Evolutionary conservation across 2,797 vertebrate genomes (phyloP).

Genomic region (Muraenolepis orangiensis): DNA sequence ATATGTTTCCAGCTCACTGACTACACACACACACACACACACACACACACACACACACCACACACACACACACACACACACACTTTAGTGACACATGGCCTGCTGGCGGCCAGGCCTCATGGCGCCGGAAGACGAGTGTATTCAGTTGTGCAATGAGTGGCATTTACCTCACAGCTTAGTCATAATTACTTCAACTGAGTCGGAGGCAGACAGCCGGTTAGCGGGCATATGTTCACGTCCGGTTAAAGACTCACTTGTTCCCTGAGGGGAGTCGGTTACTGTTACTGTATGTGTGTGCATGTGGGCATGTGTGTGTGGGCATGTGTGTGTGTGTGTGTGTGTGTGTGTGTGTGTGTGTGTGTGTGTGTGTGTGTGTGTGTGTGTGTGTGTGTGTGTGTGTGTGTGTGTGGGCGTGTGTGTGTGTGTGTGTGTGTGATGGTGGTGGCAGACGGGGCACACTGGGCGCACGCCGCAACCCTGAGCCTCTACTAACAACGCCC

Average conservation of each 20-base stretch:
- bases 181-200: constrained; percentile 64
- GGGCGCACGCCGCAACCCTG: constrained; percentile 35
- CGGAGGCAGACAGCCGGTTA: constrained; percentile 54
- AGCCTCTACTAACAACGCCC: constrained; percentile 56
- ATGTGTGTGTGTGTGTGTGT: constrained; percentile 55
- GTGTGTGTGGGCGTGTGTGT: constrained; percentile 36
- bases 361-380: constrained; percentile 49
- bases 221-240: constrained; percentile 64
- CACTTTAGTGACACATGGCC: not conserved
- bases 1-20: not conserved
- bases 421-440: constrained; percentile 51
- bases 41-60: not conserved
- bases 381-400: constrained; percentile 27
- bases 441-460: constrained; percentile 48
- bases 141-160: constrained; percentile 42
- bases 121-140: constrained; percentile 37
- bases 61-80: not conserved
- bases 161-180: constrained; percentile 67
- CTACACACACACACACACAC: not conserved
- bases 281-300: constrained; percentile 29
- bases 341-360: constrained; percentile 39
- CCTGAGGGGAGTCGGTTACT: constrained; percentile 43
- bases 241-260: constrained; percentile 57
- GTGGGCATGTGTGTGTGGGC: constrained; percentile 18
- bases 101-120: constrained; percentile 3